Evolutionary conservation across 1,140 invertebrate species (phyloP).

Genomic region (Drosophila setifemur): DNA sequence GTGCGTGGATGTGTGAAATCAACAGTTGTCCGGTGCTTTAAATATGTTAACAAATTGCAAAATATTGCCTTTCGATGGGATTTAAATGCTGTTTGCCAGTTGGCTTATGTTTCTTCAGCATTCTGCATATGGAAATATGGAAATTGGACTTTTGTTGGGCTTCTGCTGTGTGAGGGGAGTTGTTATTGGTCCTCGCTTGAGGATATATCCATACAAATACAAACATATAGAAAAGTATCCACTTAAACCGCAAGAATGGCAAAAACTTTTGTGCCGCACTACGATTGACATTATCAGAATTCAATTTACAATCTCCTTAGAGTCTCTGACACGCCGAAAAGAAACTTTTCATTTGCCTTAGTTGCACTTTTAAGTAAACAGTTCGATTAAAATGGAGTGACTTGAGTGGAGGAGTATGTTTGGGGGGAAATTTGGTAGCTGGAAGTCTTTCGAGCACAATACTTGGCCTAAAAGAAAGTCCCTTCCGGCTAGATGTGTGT

Average conservation of each 20-base stretch:
- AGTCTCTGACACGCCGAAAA: conserved; percentile 46
- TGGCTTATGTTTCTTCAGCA: conserved; percentile 9
- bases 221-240: not conserved
- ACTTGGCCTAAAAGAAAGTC: conserved; percentile 64
- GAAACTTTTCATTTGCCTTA: conserved; percentile 77
- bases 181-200: not conserved
- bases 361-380: conserved; percentile 79
- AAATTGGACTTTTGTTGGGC: conserved; percentile 22
- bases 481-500: not conserved
- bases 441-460: conserved; percentile 42
- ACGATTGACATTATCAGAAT: conserved; percentile 79
- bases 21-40: conserved; percentile 26
- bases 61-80: conserved; percentile 18
- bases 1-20: conserved; percentile 8
- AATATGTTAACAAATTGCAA: conserved; percentile 35
- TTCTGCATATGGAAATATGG: conserved; percentile 16
- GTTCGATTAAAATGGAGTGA: conserved; percentile 72
- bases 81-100: conserved; percentile 25
- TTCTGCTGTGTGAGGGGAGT: not conserved
- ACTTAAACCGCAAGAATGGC: conserved; percentile 55
- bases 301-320: conserved; percentile 71
- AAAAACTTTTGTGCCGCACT: conserved; percentile 52
- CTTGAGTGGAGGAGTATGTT: conserved; percentile 5
- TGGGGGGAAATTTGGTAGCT: not conserved
- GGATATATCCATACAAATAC: not conserved